Evolutionary conservation across 2,888 invertebrate species (phyloP).

Genomic region (Oxytorus armatus): DNA sequence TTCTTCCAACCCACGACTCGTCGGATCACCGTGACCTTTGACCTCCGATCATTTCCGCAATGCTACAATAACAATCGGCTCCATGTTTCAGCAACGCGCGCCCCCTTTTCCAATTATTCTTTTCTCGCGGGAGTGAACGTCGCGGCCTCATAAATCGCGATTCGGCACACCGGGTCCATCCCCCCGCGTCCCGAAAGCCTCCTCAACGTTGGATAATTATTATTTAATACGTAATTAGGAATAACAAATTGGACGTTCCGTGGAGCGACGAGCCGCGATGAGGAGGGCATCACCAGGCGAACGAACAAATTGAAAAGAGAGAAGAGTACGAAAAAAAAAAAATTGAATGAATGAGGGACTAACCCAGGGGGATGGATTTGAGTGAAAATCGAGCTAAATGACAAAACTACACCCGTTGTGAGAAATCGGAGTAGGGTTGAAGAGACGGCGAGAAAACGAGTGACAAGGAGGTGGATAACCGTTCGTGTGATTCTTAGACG

Average conservation of each 20-base stretch:
- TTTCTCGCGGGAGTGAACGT: slow-evolving; percentile 43
- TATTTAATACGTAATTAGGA: slow-evolving; percentile 80
- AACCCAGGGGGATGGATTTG: slow-evolving; percentile 29
- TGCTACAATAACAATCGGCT: slow-evolving; percentile 3
- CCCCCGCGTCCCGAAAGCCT: slow-evolving; percentile 23
- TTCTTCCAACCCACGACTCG: background rate
- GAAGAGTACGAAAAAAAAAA: slow-evolving; percentile 31
- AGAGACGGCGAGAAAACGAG: slow-evolving; percentile 49
- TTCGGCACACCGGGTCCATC: slow-evolving; percentile 67
- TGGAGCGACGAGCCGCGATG: slow-evolving; percentile 20
- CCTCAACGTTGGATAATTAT: slow-evolving; percentile 72
- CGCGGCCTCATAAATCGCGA: slow-evolving; percentile 71
- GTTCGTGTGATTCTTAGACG: slow-evolving; percentile 38
- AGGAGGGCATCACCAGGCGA: slow-evolving; percentile 31
- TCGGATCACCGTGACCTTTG: background rate
- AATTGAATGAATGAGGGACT: slow-evolving; percentile 53
- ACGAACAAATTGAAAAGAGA: slow-evolving; percentile 49
- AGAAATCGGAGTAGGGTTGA: slow-evolving; percentile 63
- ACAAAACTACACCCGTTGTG: slow-evolving; percentile 69
- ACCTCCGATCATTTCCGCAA: slow-evolving; percentile 26
- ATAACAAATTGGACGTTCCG: slow-evolving; percentile 76
- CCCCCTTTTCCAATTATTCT: slow-evolving; percentile 68
- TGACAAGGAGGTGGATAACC: slow-evolving; percentile 51
- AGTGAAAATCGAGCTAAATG: slow-evolving; percentile 60
- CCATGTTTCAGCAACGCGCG: slow-evolving; percentile 13